Conservation (phyloP, 2,888 invertebrate species). For the Hypena proboscidalis region DNA sequence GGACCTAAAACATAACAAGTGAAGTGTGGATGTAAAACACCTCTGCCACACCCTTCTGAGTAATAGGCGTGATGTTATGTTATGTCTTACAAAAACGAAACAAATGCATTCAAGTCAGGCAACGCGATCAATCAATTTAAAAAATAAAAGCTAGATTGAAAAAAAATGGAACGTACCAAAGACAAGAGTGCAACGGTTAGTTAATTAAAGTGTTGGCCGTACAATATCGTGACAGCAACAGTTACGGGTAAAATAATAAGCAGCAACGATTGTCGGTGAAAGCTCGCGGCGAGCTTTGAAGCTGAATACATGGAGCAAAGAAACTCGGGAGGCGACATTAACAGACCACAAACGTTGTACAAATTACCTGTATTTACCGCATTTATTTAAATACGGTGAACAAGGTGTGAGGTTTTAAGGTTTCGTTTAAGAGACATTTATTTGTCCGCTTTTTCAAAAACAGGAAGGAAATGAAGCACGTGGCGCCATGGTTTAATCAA, state of each 20-base stretch:
- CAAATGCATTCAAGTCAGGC: too few species aligned
- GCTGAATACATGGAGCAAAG: constrained; percentile 25
- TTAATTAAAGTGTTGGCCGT: constrained; percentile 47
- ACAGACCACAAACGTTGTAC: background rate
- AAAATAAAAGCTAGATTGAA: constrained; percentile 19
- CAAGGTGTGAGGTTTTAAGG: too few species aligned
- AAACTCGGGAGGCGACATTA: constrained; percentile 22
- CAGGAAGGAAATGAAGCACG: too few species aligned
- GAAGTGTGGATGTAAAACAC: too few species aligned
- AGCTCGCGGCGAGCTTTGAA: constrained; percentile 59
- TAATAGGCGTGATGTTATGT: too few species aligned
- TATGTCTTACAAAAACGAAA: background rate
- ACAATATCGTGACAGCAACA: constrained; percentile 49
- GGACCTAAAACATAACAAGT: too few species aligned
- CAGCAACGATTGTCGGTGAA: constrained; percentile 47
- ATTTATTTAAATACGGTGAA: too few species aligned
- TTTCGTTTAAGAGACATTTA: too few species aligned
- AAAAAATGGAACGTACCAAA: constrained; percentile 5
- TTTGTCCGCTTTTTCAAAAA: too few species aligned
- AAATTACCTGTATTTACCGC: background rate
- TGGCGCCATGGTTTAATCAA: too few species aligned
- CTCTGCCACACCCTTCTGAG: too few species aligned
- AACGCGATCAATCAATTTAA: constrained; percentile 13
- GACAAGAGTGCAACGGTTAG: constrained; percentile 15
- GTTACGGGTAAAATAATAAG: constrained; percentile 50